phyloP scores from a whole-genome alignment of 2,113 vertebrate species.

The Trematocara zebra region DNA sequence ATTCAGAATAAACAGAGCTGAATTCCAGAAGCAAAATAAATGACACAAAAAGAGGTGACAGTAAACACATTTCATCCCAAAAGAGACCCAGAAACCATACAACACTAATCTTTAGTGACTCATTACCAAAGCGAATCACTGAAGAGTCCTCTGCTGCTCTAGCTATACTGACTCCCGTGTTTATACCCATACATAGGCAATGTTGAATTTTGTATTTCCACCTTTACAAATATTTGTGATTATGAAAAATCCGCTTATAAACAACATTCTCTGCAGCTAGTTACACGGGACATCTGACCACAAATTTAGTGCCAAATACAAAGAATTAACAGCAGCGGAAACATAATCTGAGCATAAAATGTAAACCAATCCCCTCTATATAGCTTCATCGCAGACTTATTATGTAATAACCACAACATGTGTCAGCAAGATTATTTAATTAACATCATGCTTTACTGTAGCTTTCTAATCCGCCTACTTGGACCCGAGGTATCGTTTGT shows the following conservation, averaged over 20 bases:
- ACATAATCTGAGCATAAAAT: neutral
- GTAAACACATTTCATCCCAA: slow-evolving; percentile 39
- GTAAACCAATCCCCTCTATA: neutral
- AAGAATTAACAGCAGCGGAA: neutral
- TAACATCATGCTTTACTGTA: neutral
- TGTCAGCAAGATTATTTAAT: neutral
- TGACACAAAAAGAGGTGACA: slow-evolving; percentile 38
- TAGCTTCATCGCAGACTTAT: neutral
- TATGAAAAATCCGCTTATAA: neutral
- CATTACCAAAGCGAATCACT: slow-evolving; percentile 40
- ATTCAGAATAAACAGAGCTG: slow-evolving; percentile 41
- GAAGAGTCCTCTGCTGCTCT: neutral
- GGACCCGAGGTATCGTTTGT: neutral
- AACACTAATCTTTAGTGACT: slow-evolving; percentile 24
- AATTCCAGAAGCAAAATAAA: slow-evolving; percentile 54
- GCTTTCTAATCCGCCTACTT: neutral
- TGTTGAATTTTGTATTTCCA: slow-evolving; percentile 13
- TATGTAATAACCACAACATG: neutral
- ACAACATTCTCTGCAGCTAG: neutral
- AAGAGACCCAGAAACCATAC: slow-evolving; percentile 28
- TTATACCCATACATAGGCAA: slow-evolving; percentile 42
- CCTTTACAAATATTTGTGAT: slow-evolving; percentile 42
- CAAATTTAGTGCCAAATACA: neutral
- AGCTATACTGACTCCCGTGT: neutral
- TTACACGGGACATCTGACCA: neutral